Conservation (phyloP, 2,797 vertebrate species). For the Tapera naevia region DNA sequence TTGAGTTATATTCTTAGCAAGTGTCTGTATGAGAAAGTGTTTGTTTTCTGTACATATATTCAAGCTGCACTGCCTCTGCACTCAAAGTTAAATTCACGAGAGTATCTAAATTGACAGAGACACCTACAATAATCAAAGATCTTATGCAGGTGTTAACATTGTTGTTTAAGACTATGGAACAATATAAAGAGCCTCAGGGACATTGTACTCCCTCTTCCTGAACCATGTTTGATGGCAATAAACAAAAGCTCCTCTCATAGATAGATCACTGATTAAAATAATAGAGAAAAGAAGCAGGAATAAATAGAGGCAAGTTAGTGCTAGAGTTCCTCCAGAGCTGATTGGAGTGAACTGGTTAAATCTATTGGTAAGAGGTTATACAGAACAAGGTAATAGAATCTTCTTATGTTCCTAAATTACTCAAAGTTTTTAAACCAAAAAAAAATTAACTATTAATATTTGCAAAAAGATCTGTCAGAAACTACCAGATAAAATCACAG, state of each 20-base stretch:
- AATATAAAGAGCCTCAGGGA: background rate
- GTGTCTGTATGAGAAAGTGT: background rate
- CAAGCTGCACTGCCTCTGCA: background rate
- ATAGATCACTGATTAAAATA: background rate
- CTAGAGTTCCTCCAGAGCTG: background rate
- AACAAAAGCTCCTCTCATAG: background rate
- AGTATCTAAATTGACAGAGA: background rate
- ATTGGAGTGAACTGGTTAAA: background rate
- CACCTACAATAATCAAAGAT: background rate
- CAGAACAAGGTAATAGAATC: background rate
- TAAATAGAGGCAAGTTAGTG: background rate
- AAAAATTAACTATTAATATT: background rate
- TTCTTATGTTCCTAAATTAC: background rate
- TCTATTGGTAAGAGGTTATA: background rate
- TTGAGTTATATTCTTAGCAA: background rate
- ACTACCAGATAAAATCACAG: background rate
- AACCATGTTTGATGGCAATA: background rate
- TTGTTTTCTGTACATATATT: background rate
- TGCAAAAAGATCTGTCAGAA: background rate
- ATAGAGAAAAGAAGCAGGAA: background rate
- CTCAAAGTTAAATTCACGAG: background rate
- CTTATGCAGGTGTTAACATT: background rate
- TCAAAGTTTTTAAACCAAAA: background rate
- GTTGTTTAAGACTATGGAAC: background rate
- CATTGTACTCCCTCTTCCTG: background rate